Percentiles rank a stretch among this genome's conserved stretches.
Conservation (phyloP, 2,797 vertebrate species). For the Acomys russatus region DNA sequence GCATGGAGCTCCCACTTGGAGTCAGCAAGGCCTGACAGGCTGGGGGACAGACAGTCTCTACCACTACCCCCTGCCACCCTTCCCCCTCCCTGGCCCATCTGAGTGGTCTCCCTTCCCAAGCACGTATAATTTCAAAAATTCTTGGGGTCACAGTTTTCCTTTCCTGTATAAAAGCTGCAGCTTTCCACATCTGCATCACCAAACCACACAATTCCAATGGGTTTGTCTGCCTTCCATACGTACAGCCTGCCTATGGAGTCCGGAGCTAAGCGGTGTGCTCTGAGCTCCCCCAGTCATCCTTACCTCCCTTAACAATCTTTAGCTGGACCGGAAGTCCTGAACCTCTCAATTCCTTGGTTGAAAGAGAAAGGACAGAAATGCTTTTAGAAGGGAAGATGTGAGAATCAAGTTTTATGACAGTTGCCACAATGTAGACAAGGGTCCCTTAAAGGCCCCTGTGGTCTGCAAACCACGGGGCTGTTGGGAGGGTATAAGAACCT, state of each 20-base stretch:
- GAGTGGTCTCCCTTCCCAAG: neutral
- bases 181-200: neutral
- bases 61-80: neutral
- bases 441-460: neutral
- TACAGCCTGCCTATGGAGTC: neutral
- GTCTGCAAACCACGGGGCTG: neutral
- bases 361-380: neutral
- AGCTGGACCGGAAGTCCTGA: slow-evolving; percentile 18
- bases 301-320: neutral
- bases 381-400: neutral
- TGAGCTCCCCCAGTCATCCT: neutral
- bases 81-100: too few relatives aligned
- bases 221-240: neutral
- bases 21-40: neutral
- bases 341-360: slow-evolving; percentile 15
- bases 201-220: neutral
- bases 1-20: neutral
- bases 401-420: neutral
- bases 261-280: neutral
- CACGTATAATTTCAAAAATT: slow-evolving; percentile 45
- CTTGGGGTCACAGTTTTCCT: neutral
- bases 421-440: neutral
- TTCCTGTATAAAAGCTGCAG: neutral
- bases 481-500: neutral
- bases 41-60: neutral